A percentile compares a stretch with the other conserved stretches of the same genome.
phyloP scores from a whole-genome alignment of 2,113 vertebrate genomes.

The Rhadina sibilatrix region DNA sequence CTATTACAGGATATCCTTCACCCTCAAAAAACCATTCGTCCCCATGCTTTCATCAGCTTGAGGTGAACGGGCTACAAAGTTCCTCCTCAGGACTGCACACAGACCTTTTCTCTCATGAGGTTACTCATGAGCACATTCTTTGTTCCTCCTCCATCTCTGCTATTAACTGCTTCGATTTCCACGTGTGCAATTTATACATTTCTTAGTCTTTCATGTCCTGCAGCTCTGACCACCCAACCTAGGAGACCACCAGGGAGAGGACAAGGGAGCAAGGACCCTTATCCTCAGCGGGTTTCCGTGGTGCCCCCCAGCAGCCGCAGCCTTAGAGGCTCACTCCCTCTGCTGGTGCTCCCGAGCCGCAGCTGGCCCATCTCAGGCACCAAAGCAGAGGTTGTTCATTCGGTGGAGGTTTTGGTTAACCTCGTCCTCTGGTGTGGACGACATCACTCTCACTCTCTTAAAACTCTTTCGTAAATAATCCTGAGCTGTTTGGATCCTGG shows the following conservation, averaged over 20 bases:
- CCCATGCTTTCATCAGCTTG: neutral
- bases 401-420: neutral
- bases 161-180: neutral
- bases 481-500: neutral
- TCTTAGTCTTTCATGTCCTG: neutral
- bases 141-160: neutral
- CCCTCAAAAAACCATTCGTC: neutral
- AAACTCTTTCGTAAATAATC: neutral
- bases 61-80: neutral
- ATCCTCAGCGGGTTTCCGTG: neutral
- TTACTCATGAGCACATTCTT: neutral
- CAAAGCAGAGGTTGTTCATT: neutral
- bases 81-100: neutral
- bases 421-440: neutral
- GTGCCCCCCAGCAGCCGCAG: neutral
- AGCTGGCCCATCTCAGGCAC: neutral
- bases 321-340: slow-evolving; percentile 58
- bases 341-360: slow-evolving; percentile 8
- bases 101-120: neutral
- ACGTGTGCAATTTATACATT: neutral
- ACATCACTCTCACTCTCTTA: fast-evolving
- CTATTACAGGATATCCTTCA: neutral
- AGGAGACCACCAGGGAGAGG: neutral
- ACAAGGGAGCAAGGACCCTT: neutral
- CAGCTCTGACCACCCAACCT: neutral